phyloP scores from a whole-genome alignment of 2,888 invertebrate genomes.

The Chrysolina oricalcia region DNA sequence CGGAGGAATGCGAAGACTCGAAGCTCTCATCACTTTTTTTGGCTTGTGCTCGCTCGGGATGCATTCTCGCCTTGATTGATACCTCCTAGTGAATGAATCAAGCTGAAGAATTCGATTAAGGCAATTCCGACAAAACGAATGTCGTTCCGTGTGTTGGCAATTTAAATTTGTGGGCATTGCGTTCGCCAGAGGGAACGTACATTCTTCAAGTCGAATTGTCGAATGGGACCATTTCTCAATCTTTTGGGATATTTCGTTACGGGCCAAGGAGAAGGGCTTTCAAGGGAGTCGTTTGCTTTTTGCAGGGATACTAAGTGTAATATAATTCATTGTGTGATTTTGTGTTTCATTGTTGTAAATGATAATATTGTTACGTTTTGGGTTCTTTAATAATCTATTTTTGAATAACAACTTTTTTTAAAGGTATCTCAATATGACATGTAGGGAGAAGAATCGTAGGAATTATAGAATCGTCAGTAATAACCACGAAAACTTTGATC shows the following conservation, averaged over 20 bases:
- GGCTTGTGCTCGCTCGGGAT: not conserved
- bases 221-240: slow-evolving; percentile 11
- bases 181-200: not conserved
- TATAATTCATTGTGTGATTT: too few species aligned
- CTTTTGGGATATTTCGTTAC: slow-evolving; percentile 41
- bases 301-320: not conserved
- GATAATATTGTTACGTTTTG: too few species aligned
- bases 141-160: slow-evolving; percentile 35
- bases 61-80: slow-evolving; percentile 17
- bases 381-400: too few species aligned
- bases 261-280: slow-evolving; percentile 38
- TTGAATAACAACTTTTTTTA: too few species aligned
- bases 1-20: slow-evolving; percentile 1
- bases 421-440: too few species aligned
- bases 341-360: too few species aligned
- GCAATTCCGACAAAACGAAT: slow-evolving; percentile 40
- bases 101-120: slow-evolving; percentile 47
- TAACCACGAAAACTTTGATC: too few species aligned
- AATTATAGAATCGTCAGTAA: too few species aligned
- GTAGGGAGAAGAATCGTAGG: too few species aligned
- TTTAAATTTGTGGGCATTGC: slow-evolving; percentile 31
- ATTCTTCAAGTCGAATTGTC: slow-evolving; percentile 14
- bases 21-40: slow-evolving; percentile 5
- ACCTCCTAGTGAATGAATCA: slow-evolving; percentile 42
- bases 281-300: slow-evolving; percentile 24